Conservation (phyloP, 1,140 invertebrate genomes). For the Lepidostoma basale region DNA sequence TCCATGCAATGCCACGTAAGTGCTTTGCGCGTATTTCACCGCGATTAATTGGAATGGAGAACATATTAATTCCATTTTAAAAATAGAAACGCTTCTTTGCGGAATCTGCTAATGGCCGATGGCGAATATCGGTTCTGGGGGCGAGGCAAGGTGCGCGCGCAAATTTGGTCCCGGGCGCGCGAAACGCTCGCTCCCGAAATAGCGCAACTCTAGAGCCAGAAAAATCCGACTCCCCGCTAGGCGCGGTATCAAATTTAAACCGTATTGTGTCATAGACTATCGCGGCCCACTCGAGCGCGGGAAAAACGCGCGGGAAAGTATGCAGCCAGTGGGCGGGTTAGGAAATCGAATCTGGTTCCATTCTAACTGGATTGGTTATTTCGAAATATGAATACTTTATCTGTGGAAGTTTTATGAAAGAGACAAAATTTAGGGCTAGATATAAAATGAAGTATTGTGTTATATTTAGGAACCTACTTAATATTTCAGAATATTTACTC, state of each 20-base stretch:
- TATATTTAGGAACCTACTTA: too few species aligned
- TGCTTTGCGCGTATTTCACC: too few species aligned
- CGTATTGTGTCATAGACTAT: constrained; percentile 22
- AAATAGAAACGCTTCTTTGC: neutral
- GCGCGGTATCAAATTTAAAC: constrained; percentile 28
- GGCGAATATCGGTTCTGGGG: neutral
- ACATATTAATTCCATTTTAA: neutral
- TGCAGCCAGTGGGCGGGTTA: neutral
- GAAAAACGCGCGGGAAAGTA: neutral
- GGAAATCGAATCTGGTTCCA: neutral
- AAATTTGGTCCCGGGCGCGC: constrained; percentile 23
- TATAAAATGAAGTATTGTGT: too few species aligned
- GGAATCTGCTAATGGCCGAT: constrained; percentile 7
- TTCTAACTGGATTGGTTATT: neutral
- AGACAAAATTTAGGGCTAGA: too few species aligned
- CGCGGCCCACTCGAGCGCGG: neutral
- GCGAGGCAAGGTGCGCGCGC: constrained; percentile 27
- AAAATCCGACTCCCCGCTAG: constrained; percentile 4
- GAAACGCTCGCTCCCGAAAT: constrained; percentile 16
- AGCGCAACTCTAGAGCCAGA: neutral
- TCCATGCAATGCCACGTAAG: too few species aligned
- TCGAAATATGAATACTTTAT: too few species aligned
- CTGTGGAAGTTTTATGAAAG: too few species aligned
- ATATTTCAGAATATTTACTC: too few species aligned
- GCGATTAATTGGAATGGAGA: too few species aligned